These are phyloP conservation scores for Microcebus tavaratra DNA, from an alignment of 2,113 vertebrate species.

Conservation along the genomic window DNA sequence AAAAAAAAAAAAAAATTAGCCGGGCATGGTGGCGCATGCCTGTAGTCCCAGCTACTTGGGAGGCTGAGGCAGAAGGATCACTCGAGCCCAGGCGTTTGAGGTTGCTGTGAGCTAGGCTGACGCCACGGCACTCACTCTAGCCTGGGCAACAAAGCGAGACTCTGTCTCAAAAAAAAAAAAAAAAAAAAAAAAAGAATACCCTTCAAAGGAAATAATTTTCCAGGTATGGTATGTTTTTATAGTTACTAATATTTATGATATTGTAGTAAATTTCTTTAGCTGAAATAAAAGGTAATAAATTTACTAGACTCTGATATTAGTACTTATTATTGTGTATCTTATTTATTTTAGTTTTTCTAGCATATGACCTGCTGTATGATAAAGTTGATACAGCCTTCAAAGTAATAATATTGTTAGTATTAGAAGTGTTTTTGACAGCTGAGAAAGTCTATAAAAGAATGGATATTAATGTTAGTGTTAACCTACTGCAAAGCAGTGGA, in stretches of 20 bases:
- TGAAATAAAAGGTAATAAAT: constrained; percentile 25
- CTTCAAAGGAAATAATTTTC: constrained; percentile 19
- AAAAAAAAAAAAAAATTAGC: too few species aligned
- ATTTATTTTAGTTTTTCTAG: constrained; percentile 10
- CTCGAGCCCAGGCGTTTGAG: too few species aligned
- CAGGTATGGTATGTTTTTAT: constrained; percentile 8
- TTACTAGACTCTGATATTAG: not conserved
- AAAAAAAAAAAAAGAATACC: not conserved
- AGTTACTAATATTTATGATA: constrained; percentile 17
- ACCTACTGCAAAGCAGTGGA: not conserved
- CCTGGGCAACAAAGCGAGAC: too few species aligned
- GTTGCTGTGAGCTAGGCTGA: too few species aligned
- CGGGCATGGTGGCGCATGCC: too few species aligned
- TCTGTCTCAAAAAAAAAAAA: too few species aligned
- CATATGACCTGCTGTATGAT: not conserved
- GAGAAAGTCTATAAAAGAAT: not conserved
- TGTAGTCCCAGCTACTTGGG: too few species aligned
- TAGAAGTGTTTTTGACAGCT: not conserved
- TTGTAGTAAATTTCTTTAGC: constrained; percentile 5
- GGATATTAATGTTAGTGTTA: not conserved
- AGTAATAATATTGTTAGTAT: constrained; percentile 15
- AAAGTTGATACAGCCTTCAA: not conserved
- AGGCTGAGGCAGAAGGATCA: too few species aligned
- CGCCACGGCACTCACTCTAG: too few species aligned
- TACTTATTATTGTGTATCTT: not conserved